These are phyloP conservation scores for Heteromurus nitidus DNA, from an alignment of 2,888 invertebrate genomes.

Conservation along the genomic window DNA sequence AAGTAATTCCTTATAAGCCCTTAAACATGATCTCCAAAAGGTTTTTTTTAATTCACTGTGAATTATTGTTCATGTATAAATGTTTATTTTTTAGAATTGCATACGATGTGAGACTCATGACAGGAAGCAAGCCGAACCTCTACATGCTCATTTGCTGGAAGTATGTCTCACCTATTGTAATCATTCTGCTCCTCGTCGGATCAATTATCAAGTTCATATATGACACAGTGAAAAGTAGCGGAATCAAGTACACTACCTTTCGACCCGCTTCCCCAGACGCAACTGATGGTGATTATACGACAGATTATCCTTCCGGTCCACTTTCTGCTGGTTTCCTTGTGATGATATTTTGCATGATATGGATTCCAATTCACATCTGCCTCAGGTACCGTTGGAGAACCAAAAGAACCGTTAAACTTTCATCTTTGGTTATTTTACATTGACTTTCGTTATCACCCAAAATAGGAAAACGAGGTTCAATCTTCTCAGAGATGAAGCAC, in stretches of 20 bases:
- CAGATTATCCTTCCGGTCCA: background rate
- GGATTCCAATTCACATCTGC: constrained; percentile 30
- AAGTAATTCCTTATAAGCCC: too few relatives aligned
- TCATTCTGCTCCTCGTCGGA: constrained; percentile 29
- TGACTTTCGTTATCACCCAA: background rate
- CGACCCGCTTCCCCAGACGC: background rate
- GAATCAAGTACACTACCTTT: constrained; percentile 36
- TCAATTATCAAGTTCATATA: constrained; percentile 16
- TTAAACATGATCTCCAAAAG: background rate
- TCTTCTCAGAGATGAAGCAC: background rate
- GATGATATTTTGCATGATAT: constrained; percentile 32
- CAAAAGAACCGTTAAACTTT: background rate
- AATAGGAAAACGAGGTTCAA: background rate
- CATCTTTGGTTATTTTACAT: too few relatives aligned
- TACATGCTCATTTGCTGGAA: constrained; percentile 64
- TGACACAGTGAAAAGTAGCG: background rate
- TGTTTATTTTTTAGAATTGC: constrained; percentile 58
- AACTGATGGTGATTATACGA: background rate
- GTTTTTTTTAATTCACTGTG: too few relatives aligned
- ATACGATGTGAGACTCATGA: constrained; percentile 65
- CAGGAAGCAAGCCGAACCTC: constrained; percentile 54
- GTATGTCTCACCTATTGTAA: constrained; percentile 53
- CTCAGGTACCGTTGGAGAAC: background rate
- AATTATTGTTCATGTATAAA: background rate
- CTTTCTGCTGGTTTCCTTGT: constrained; percentile 36